Base-by-base conservation (phyloP, 2,113 vertebrate genomes). In the Tragelaphus scriptus region DNA sequence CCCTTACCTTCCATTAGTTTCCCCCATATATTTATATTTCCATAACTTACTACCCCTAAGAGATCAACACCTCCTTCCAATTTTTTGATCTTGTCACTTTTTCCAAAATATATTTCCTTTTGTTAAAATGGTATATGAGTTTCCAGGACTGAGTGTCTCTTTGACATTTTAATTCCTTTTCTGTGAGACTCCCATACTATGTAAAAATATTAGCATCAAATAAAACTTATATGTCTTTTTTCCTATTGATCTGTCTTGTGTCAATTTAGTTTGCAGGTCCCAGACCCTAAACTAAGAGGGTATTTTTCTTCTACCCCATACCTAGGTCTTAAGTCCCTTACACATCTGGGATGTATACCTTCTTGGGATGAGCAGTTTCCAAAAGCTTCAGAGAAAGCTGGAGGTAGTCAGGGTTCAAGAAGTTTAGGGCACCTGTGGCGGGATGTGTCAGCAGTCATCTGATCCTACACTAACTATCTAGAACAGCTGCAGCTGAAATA, bases 201-300 rank as follows among this genome's bases (percentile, higher is more conserved):
- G 28, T 92, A 96, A 84, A 96, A 86, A 86, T 79, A 93, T 68
- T 91, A 96, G 84, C 17, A 91, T 81, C 28, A 44, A 95, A 93
- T 56, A 88, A 93, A 97, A 91, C 65, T 28, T 80, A 44, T 51
- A 40, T 82, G 44, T 26, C 53, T 87, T 95, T 97, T 77, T 40
- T 63, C 68, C 44, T 89, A 9, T 95, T 75, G 85, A 65, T 94
- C 47, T 90, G 21, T 63, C 36, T 95, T 96, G 79, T 92, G 58
- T 94, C 71, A 87, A 87, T 82, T 97, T 91, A 95, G 95, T 95
- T 96, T 96, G 13, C 26, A 92, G 81, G 15, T 40, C 49, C 36
- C 25, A 17, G 51, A 36, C 55, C 51, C 51, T 75, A 32, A 95
- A 82, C n/a, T 94, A 89, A 94, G 28, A 91, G 15, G 16, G 51